These are phyloP conservation scores for Muntiacus reevesi DNA, from an alignment of 2,113 vertebrate species.

Conservation along the genomic window DNA sequence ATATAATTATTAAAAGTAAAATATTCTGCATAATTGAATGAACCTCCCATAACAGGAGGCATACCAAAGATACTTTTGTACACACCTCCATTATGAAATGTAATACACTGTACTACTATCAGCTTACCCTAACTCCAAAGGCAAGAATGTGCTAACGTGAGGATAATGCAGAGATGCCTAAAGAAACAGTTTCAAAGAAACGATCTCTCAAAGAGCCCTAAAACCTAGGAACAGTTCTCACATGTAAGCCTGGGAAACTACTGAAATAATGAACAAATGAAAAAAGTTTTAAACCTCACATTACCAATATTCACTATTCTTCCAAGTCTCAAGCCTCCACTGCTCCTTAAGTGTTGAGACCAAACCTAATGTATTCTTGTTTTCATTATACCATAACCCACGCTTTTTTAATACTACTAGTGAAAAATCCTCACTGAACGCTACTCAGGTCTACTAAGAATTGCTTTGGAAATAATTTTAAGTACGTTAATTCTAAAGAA, in stretches of 20 bases:
- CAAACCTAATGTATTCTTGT: background rate
- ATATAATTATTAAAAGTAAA: background rate
- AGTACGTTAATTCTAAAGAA: background rate
- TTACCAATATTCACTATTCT: background rate
- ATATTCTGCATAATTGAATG: background rate
- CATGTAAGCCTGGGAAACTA: background rate
- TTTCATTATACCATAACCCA: background rate
- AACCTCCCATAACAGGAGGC: background rate
- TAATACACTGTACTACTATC: background rate
- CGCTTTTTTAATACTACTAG: background rate
- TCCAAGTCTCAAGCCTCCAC: background rate
- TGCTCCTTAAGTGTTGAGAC: background rate
- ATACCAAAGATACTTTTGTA: background rate
- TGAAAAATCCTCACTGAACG: background rate
- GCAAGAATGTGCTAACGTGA: background rate
- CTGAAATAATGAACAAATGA: background rate
- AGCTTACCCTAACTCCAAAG: background rate
- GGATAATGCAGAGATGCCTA: background rate
- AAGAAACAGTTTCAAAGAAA: background rate
- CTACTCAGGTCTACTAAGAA: background rate
- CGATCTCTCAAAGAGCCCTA: background rate
- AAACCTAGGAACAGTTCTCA: background rate
- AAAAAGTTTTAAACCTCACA: background rate
- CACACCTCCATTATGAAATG: background rate
- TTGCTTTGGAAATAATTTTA: background rate